phyloP scores from a whole-genome alignment of 2,113 vertebrate species.

The Piprites chloris region DNA sequence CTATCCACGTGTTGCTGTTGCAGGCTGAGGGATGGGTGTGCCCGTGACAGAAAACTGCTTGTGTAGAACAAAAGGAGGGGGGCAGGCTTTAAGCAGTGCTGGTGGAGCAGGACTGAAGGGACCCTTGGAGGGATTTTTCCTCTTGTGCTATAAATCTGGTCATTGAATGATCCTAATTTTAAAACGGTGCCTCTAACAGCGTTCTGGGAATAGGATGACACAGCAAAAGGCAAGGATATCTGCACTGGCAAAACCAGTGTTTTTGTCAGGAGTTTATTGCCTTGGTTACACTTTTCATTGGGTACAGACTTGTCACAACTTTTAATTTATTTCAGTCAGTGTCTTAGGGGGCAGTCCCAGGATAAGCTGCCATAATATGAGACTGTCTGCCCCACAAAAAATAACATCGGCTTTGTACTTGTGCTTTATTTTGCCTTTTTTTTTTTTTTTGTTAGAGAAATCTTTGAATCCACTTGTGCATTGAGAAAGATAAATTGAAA shows the following conservation, averaged over 20 bases:
- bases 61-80: neutral
- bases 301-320: neutral
- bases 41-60: neutral
- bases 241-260: neutral
- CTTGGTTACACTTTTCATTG: neutral
- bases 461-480: neutral
- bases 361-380: neutral
- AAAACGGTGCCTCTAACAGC: fast-evolving
- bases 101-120: neutral
- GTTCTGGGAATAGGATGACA: neutral
- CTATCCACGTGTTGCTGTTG: neutral
- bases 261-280: neutral
- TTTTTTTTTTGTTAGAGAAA: neutral
- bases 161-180: neutral
- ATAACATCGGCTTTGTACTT: neutral
- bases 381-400: neutral
- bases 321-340: neutral
- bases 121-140: neutral
- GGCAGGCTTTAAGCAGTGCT: neutral
- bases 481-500: neutral
- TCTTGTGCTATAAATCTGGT: neutral
- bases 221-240: neutral
- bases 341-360: neutral
- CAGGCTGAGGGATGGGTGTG: neutral
- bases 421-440: neutral